Evolutionary conservation across 1,140 invertebrate genomes (phyloP).

Genomic region (Forficula auricularia): DNA sequence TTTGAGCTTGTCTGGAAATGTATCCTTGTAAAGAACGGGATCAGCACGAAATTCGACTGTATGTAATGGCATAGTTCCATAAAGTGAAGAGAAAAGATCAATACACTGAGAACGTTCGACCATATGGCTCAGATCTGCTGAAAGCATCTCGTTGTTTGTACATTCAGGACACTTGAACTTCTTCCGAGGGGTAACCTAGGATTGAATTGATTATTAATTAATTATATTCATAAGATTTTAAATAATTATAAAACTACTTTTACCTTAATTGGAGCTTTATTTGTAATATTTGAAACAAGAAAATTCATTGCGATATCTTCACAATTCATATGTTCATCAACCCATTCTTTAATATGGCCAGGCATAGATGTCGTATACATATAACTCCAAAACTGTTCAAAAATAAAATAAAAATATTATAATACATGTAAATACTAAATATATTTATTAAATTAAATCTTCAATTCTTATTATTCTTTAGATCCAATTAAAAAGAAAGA

Average conservation of each 20-base stretch:
- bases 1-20: slow-evolving; percentile 71
- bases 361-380: slow-evolving; percentile 73
- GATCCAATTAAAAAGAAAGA: no score
- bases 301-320: slow-evolving; percentile 94
- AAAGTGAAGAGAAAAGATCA: slow-evolving; percentile 64
- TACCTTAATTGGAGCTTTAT: slow-evolving; percentile 85
- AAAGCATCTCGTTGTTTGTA: slow-evolving; percentile 83
- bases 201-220: slow-evolving; percentile 11
- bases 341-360: slow-evolving; percentile 59
- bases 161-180: slow-evolving; percentile 96
- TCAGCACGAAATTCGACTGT: slow-evolving; percentile 86
- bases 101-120: slow-evolving; percentile 83
- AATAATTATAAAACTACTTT: neutral
- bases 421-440: slow-evolving; percentile 4
- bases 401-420: slow-evolving; percentile 18
- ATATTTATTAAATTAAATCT: neutral
- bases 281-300: slow-evolving; percentile 73
- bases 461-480: no score
- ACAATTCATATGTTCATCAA: slow-evolving; percentile 84
- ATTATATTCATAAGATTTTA: neutral
- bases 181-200: slow-evolving; percentile 82
- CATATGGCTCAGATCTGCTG: slow-evolving; percentile 83
- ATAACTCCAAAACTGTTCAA: slow-evolving; percentile 74
- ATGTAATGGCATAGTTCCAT: slow-evolving; percentile 73
- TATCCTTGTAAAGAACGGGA: slow-evolving; percentile 82